Evolutionary conservation across 2,797 vertebrate species (phyloP), one percentile per base, ranked within the genome.

Genomic region (Discoglossus pictus): DNA sequence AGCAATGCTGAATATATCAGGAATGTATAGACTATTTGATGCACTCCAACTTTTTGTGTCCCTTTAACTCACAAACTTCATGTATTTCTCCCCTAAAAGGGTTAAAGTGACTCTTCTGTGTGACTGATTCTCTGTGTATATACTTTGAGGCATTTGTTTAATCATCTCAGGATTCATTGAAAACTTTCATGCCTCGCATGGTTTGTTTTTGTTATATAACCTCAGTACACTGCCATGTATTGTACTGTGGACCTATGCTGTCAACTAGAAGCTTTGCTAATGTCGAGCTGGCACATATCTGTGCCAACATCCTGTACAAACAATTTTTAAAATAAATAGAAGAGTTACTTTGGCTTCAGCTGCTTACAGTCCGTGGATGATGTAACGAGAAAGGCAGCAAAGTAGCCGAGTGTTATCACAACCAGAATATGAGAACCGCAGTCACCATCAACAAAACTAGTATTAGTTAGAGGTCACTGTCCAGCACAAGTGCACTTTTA

Each of bases 241-340:
- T 69, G 60, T 69, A 50, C 50, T 69, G 42, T 24, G 24, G 59
- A 46, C 34, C 59, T 48, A 48, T 48, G 51, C 58, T 62, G 67
- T 69, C 51, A 69, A 62, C 59, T 31, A 47, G 5, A 34, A 55
- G 67, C 67, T 69, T 69, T 69, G 59, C 50, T 62, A 62, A 55
- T 69, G 50, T 69, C 7, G 59, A 69, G 67, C 59, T 69, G 59
- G 42, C 67, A 69, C 35, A 48, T 23, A 54, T 56, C 50, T 17
- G 40, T 62, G 67, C 67, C 67, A 69, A 69, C 42, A 69, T 69
- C 67, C 67, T 69, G 67, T 62, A 69, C 59, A 69, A 62, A 69
- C 67, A 62, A 31, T 23, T 51, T 60, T 52, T 60, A 11, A 39
- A 69, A 54, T 54, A 69, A 69, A 68, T 25, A 69, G 42, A 62